Evolutionary conservation across 2,888 invertebrate genomes (phyloP).

Genomic region (Tinea pellionella): DNA sequence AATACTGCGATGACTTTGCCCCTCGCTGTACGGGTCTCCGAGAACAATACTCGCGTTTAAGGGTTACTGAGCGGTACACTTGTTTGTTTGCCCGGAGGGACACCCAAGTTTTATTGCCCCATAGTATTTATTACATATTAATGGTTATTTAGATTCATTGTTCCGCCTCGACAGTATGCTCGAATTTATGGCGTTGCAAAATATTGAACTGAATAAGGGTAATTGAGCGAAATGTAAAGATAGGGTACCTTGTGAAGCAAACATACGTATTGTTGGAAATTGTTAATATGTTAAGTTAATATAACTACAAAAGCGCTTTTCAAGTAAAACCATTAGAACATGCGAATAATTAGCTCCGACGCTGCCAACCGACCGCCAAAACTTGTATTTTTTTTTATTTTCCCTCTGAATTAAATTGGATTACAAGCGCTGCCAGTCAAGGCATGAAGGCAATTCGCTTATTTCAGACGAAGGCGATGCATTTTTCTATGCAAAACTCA

Average conservation of each 20-base stretch:
- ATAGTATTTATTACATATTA: slow-evolving; percentile 70
- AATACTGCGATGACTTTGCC: slow-evolving; percentile 43
- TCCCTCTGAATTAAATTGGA: not conserved
- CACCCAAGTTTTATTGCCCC: slow-evolving; percentile 57
- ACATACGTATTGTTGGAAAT: not conserved
- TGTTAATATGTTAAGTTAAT: not conserved
- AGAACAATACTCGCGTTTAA: slow-evolving; percentile 45
- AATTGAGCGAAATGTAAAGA: slow-evolving; percentile 42
- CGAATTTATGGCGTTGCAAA: slow-evolving; percentile 60
- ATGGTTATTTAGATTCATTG: slow-evolving; percentile 70
- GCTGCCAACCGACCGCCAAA: not conserved
- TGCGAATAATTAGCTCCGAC: not conserved
- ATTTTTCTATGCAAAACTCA: slow-evolving; percentile 8
- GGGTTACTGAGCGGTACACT: slow-evolving; percentile 53
- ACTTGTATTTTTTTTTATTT: not conserved
- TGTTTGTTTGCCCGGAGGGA: slow-evolving; percentile 59
- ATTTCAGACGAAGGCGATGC: slow-evolving; percentile 7
- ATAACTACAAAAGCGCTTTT: not conserved
- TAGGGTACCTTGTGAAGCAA: slow-evolving; percentile 18
- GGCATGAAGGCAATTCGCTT: not conserved
- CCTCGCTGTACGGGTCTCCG: slow-evolving; percentile 12
- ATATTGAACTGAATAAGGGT: slow-evolving; percentile 43
- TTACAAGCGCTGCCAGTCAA: not conserved
- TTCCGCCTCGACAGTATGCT: slow-evolving; percentile 63
- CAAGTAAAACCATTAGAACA: not conserved